Evolutionary conservation across 2,113 vertebrate species (phyloP).

Genomic region (Parus major): DNA sequence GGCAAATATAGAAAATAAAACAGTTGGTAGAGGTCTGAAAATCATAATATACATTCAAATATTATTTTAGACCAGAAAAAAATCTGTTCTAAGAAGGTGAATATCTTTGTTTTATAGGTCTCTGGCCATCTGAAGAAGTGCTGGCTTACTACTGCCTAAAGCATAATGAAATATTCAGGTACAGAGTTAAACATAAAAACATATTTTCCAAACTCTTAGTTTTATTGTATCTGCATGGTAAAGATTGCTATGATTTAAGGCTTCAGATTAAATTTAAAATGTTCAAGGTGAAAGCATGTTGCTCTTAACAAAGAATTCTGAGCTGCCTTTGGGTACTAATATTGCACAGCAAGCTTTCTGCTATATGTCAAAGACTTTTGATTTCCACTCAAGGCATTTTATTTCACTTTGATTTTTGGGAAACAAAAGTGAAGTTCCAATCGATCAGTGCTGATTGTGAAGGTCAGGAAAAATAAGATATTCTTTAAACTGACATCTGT

Average conservation of each 20-base stretch:
- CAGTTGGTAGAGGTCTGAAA: background rate
- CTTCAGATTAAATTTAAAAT: slow-evolving; percentile 71
- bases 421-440: slow-evolving; percentile 89
- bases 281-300: slow-evolving; percentile 74
- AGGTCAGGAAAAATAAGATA: slow-evolving; percentile 82
- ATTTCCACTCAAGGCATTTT: slow-evolving; percentile 95
- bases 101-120: slow-evolving; percentile 79
- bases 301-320: slow-evolving; percentile 76
- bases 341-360: slow-evolving; percentile 78
- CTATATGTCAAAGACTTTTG: slow-evolving; percentile 89
- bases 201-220: slow-evolving; percentile 37
- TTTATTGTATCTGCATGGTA: slow-evolving; percentile 68
- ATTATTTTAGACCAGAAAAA: background rate
- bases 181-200: slow-evolving; percentile 56
- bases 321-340: slow-evolving; percentile 79
- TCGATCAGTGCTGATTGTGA: slow-evolving; percentile 86
- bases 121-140: slow-evolving; percentile 97
- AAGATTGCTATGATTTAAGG: slow-evolving; percentile 67
- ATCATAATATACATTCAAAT: background rate
- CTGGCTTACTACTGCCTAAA: slow-evolving; percentile 96
- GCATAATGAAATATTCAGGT: slow-evolving; percentile 90
- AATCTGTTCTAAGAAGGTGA: background rate
- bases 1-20: background rate
- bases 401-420: slow-evolving; percentile 94
- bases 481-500: slow-evolving; percentile 69